Evolutionary conservation across 2,888 invertebrate species (phyloP).

Genomic region (Sphaerophoria rueppellii): DNA sequence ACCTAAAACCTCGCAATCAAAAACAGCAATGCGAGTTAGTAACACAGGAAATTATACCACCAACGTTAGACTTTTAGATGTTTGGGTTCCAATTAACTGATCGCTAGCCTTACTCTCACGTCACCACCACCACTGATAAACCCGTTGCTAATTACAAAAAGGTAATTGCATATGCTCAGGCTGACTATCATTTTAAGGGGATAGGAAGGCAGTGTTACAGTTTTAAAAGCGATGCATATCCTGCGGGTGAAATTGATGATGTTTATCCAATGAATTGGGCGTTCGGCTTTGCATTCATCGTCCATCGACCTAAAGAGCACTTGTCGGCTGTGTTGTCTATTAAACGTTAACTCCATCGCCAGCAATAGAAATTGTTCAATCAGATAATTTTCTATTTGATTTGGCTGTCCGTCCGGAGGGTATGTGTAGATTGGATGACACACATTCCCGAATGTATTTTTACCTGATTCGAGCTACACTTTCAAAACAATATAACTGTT

Average conservation of each 20-base stretch:
- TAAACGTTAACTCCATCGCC: slow-evolving; percentile 34
- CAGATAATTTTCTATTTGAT: slow-evolving; percentile 70
- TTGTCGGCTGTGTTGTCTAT: neutral
- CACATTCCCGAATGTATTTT: slow-evolving; percentile 54
- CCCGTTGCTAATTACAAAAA: slow-evolving; percentile 63
- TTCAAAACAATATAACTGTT: slow-evolving; percentile 23
- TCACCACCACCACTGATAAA: neutral
- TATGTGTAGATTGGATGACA: slow-evolving; percentile 55
- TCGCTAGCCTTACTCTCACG: neutral
- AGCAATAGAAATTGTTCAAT: slow-evolving; percentile 60
- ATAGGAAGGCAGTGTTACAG: neutral
- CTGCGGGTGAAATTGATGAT: slow-evolving; percentile 47
- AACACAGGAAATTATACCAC: slow-evolving; percentile 36
- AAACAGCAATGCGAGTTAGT: slow-evolving; percentile 2
- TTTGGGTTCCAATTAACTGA: slow-evolving; percentile 49
- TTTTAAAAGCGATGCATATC: neutral
- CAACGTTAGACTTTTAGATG: slow-evolving; percentile 27
- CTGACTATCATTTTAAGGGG: slow-evolving; percentile 9
- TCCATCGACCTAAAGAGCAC: neutral
- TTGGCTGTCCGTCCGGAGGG: slow-evolving; percentile 12
- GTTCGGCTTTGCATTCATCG: neutral
- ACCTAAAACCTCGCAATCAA: neutral
- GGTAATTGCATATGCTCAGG: slow-evolving; percentile 54
- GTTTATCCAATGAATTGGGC: slow-evolving; percentile 39
- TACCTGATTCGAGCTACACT: neutral